Conservation (phyloP, 2,113 vertebrate species). For the Sporophila hypoxantha region DNA sequence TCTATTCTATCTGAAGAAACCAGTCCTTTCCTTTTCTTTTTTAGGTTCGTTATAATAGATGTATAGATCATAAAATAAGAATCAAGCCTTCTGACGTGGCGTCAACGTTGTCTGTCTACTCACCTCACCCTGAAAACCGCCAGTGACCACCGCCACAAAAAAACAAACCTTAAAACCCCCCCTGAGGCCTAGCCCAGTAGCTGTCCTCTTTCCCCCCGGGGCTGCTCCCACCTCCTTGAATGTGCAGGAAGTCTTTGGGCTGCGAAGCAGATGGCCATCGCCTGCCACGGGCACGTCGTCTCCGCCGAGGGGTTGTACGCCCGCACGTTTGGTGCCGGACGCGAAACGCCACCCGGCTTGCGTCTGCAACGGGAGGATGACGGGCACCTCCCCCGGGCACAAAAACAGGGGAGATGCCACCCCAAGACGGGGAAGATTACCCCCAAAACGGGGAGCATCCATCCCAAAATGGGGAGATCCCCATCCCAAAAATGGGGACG, state of each 20-base stretch:
- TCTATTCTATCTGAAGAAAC: too few relatives aligned
- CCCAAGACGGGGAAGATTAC: background rate
- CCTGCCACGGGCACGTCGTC: constrained; percentile 94
- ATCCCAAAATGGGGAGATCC: background rate
- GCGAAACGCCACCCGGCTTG: constrained; percentile 95
- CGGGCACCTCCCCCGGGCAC: too few relatives aligned
- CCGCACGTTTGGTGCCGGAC: constrained; percentile 94
- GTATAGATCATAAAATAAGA: too few relatives aligned
- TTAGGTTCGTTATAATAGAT: too few relatives aligned
- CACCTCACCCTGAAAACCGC: too few relatives aligned
- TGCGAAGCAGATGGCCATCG: constrained; percentile 96
- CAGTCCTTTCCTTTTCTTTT: too few relatives aligned
- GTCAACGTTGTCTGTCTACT: too few relatives aligned
- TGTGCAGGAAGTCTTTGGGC: constrained; percentile 95
- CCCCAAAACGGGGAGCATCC: background rate
- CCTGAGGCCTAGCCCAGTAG: rapidly evolving
- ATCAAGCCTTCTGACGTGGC: too few relatives aligned
- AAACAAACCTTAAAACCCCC: background rate
- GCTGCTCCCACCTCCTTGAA: constrained; percentile 87
- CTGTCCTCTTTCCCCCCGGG: background rate
- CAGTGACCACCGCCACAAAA: too few relatives aligned
- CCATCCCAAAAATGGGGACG: too few relatives aligned
- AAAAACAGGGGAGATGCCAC: too few relatives aligned
- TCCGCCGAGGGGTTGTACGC: constrained; percentile 89
- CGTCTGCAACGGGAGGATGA: constrained; percentile 69